Base-by-base conservation (phyloP, 2,113 vertebrate genomes). In the Nothobranchius furzeri region DNA sequence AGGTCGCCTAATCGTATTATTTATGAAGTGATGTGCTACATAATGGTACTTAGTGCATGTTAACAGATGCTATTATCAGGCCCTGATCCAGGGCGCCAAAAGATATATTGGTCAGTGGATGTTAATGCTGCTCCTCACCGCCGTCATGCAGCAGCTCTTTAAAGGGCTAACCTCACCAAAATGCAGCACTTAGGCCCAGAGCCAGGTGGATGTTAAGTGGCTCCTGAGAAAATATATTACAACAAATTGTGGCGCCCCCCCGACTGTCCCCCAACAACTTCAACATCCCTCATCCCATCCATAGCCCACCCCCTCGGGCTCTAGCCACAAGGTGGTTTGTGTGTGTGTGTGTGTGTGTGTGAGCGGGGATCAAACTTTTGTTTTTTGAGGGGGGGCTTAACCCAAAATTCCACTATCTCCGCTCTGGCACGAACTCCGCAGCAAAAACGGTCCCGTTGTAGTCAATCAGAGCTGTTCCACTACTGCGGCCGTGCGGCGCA, bases 21-120 rank as follows among this genome's bases (percentile, higher is more conserved):
- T 99, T 99, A 99, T 98, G 96, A 98, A 99, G 94, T 97, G 96
- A 97, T 98, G 96, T 95, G 96, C 95, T 97, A 95, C 96, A 95
- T 98, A 97, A 98, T 95, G 95, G 96, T 98, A 95, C 96, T 99
- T 98, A 98, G 95, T 86, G 93, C 95, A 94, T 98, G 97, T 98
- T 99, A 98, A 98, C 97, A 98, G 96, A 96, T 93, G 96, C 96
- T 97, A 98, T 98, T 98, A 98, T 98, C 96, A 96, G 94, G 92
- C 93, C 90, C 94, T 91, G 95, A 95, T 94, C 93, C 92, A 85
- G 92, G 91, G 93, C 92, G 89, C 90, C 76, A 92, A 58, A 95
- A 98, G 98, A 99, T 98, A 96, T 98, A 99, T 98, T 95, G 95
- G 94, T 94, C 92, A 93, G 93, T 92, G 89, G 78, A 92, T 95